Evolutionary conservation across 2,797 vertebrate genomes (phyloP).

Genomic region (Naso thynnoides): DNA sequence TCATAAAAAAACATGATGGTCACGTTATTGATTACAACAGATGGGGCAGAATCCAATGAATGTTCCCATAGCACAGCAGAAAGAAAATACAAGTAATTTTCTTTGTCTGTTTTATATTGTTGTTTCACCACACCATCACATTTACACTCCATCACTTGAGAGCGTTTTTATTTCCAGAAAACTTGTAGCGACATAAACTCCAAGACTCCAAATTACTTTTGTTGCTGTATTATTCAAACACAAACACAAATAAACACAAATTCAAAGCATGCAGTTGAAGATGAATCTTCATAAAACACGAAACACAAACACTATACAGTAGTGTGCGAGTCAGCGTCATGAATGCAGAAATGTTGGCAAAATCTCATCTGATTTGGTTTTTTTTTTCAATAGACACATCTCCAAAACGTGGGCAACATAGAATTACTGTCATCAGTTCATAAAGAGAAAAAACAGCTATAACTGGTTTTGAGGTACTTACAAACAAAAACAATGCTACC

Average conservation of each 20-base stretch:
- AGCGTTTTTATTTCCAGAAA: constrained; percentile 92
- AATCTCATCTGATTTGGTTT: not conserved
- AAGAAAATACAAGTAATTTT: constrained; percentile 99
- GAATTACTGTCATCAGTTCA: constrained; percentile 22
- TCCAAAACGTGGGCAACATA: not conserved
- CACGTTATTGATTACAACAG: constrained; percentile 99
- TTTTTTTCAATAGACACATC: constrained; percentile 16
- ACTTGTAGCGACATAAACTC: constrained; percentile 91
- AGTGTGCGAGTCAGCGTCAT: constrained; percentile 13
- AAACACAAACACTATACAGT: constrained; percentile 41
- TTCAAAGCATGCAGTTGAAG: constrained; percentile 64
- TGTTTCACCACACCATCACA: constrained; percentile 87
- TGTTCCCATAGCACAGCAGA: constrained; percentile 94
- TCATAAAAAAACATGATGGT: constrained; percentile 99
- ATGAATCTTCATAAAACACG: constrained; percentile 70
- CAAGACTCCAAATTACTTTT: constrained; percentile 80
- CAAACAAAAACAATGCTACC: not conserved
- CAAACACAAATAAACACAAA: constrained; percentile 71
- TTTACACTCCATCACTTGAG: constrained; percentile 92
- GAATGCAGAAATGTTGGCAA: constrained; percentile 30
- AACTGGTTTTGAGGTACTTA: not conserved
- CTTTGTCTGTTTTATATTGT: constrained; percentile 91
- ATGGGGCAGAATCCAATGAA: constrained; percentile 98
- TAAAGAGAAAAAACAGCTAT: not conserved
- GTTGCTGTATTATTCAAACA: constrained; percentile 77